Conservation (phyloP, 1,140 invertebrate species). For the Aphis gossypii region DNA sequence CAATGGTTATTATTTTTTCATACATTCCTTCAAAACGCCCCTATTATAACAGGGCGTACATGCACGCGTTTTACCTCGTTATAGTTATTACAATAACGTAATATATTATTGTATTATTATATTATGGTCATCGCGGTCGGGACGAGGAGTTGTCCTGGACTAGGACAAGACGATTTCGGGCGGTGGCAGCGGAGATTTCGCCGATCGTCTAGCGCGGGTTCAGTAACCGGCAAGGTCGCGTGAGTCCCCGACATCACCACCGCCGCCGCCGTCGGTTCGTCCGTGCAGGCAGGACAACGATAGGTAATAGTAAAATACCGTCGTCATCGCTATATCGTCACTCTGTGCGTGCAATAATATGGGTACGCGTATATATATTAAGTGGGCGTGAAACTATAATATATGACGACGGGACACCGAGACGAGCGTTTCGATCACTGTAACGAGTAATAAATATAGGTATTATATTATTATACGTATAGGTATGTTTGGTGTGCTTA, state of each 20-base stretch:
- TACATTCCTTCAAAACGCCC: background rate
- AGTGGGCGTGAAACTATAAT: slow-evolving; percentile 34
- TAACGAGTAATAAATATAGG: background rate
- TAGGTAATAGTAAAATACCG: background rate
- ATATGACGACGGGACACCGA: background rate
- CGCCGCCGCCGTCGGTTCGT: background rate
- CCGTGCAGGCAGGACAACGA: background rate
- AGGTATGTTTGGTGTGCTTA: background rate
- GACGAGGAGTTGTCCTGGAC: background rate
- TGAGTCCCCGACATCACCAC: background rate
- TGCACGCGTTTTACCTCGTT: background rate
- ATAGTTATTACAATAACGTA: no score
- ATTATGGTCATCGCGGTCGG: background rate
- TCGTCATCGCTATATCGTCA: background rate
- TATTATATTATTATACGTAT: background rate
- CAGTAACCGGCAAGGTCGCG: slow-evolving; percentile 45
- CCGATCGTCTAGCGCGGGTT: background rate
- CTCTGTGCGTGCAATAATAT: background rate
- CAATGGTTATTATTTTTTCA: background rate
- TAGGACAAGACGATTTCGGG: slow-evolving; percentile 1
- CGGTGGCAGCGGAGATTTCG: background rate
- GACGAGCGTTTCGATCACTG: background rate
- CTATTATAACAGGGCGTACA: background rate
- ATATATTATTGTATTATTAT: background rate
- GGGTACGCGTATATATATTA: background rate